phyloP scores from a whole-genome alignment of 2,888 invertebrate genomes.

The Sphaerophoria rueppellii region DNA sequence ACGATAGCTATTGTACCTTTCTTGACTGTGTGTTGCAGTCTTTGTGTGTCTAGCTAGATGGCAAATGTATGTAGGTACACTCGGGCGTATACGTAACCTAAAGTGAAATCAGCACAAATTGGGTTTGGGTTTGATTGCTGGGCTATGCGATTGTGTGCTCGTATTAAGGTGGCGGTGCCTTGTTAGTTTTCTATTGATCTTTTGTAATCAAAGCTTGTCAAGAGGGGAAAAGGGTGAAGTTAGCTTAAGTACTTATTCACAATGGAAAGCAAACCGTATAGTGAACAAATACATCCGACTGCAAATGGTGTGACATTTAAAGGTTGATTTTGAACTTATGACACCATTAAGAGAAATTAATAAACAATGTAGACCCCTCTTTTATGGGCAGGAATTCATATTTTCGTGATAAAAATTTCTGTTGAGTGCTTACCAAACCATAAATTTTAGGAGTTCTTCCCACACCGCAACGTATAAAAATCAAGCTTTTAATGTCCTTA shows the following conservation, averaged over 20 bases:
- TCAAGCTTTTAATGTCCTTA: neutral
- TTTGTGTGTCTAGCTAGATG: slow-evolving; percentile 1
- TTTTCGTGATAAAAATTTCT: too few relatives aligned
- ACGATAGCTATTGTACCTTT: slow-evolving; percentile 10
- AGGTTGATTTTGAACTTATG: neutral
- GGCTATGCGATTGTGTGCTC: neutral
- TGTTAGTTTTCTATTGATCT: slow-evolving; percentile 21
- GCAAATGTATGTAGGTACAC: slow-evolving; percentile 7
- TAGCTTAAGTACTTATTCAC: neutral
- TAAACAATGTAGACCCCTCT: too few relatives aligned
- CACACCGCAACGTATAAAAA: too few relatives aligned
- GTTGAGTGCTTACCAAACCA: too few relatives aligned
- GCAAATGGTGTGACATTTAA: neutral
- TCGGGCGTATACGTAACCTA: slow-evolving; percentile 65
- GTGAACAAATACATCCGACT: neutral
- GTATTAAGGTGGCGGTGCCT: neutral
- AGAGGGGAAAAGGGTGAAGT: neutral
- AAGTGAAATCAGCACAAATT: slow-evolving; percentile 54
- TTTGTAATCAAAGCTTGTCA: slow-evolving; percentile 17
- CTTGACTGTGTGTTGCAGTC: neutral
- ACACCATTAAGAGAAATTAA: too few relatives aligned
- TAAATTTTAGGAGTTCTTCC: too few relatives aligned
- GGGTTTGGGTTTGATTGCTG: slow-evolving; percentile 12
- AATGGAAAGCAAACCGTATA: neutral
- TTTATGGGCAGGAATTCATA: too few relatives aligned